Evolutionary conservation across 1,140 invertebrate genomes (phyloP).

Genomic region (Pteromalus puparum): DNA sequence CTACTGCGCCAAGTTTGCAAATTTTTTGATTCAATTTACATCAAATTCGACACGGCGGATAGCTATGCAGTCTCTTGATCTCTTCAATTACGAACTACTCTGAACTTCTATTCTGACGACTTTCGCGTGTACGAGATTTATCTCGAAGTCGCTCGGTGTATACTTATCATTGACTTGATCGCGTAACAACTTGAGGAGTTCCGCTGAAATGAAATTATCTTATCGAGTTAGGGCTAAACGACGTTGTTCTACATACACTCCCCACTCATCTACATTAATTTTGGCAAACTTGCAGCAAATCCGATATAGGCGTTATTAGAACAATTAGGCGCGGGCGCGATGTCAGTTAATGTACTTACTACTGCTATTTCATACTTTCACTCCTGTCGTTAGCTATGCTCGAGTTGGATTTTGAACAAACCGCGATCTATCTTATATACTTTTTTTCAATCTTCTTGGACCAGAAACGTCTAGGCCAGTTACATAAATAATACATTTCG

Average conservation of each 20-base stretch:
- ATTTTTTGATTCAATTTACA: too few relatives aligned
- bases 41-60: too few relatives aligned
- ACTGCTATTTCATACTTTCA: not conserved
- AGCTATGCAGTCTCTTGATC: too few relatives aligned
- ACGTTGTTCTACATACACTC: constrained; percentile 25
- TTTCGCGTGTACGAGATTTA: not conserved
- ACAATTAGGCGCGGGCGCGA: not conserved
- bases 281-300: constrained; percentile 26
- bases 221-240: constrained; percentile 23
- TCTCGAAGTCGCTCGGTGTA: not conserved
- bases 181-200: constrained; percentile 28
- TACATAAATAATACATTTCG: too few relatives aligned
- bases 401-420: not conserved
- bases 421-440: too few relatives aligned
- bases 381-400: not conserved
- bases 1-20: too few relatives aligned
- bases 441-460: too few relatives aligned
- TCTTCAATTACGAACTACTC: too few relatives aligned
- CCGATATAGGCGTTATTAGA: constrained; percentile 20
- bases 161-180: constrained; percentile 26
- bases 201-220: constrained; percentile 16
- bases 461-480: too few relatives aligned
- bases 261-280: constrained; percentile 34
- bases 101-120: too few relatives aligned
- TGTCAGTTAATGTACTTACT: not conserved